Conservation (phyloP, 2,888 invertebrate genomes). For the Pollenia angustigena region DNA sequence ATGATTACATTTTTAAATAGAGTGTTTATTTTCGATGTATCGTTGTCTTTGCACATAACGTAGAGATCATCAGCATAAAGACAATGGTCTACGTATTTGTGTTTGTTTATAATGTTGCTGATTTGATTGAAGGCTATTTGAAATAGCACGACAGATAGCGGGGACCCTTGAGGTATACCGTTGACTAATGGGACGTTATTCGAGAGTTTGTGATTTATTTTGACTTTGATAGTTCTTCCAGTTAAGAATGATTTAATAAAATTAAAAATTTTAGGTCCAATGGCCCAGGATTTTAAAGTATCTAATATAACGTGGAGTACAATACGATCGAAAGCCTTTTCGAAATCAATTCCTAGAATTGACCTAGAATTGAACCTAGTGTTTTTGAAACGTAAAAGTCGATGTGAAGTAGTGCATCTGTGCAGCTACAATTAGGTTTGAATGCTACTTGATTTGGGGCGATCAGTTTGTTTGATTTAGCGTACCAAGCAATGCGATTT, state of each 20-base stretch:
- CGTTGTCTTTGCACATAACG: conserved; percentile 46
- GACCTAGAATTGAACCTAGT: neutral
- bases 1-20: neutral
- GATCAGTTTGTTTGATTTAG: neutral
- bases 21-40: neutral
- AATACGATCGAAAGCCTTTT: conserved; percentile 67
- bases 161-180: conserved; percentile 46
- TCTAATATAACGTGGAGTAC: conserved; percentile 54
- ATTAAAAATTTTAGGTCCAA: conserved; percentile 48
- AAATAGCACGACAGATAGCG: conserved; percentile 52
- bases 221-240: conserved; percentile 15
- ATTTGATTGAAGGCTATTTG: conserved; percentile 63
- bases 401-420: neutral
- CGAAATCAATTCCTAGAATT: conserved; percentile 59
- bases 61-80: conserved; percentile 72
- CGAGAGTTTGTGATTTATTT: conserved; percentile 20
- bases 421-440: neutral
- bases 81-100: conserved; percentile 58
- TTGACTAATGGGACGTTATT: conserved; percentile 14
- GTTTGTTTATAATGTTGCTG: conserved; percentile 14
- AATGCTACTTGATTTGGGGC: neutral
- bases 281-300: conserved; percentile 8
- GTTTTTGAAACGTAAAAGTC: no score
- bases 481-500: neutral
- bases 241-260: conserved; percentile 38